Percentiles rank a stretch among this genome's conserved stretches.
These are phyloP conservation scores for Nycticebus coucang DNA, from an alignment of 2,113 vertebrate species.

Conservation along the genomic window DNA sequence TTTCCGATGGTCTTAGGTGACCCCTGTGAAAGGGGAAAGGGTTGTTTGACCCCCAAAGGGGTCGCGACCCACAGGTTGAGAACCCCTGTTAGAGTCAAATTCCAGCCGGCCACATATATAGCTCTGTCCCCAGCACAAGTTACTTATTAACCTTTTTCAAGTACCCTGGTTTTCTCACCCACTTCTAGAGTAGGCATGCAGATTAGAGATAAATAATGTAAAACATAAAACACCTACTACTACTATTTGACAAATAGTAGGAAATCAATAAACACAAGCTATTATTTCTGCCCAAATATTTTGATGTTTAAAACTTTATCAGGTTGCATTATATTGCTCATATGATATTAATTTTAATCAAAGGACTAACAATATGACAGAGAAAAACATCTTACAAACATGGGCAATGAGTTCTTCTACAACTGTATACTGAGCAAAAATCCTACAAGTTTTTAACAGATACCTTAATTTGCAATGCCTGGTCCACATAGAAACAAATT, in stretches of 20 bases:
- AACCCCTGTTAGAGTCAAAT: not conserved
- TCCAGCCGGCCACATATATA: not conserved
- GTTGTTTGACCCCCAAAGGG: too few species aligned
- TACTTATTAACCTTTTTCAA: not conserved
- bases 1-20: too few species aligned
- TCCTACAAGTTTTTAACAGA: not conserved
- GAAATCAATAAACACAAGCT: not conserved
- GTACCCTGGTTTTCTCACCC: not conserved
- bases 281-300: slow-evolving; percentile 47
- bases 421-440: slow-evolving; percentile 1
- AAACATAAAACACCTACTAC: not conserved
- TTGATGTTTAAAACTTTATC: slow-evolving; percentile 30
- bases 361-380: not conserved
- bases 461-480: slow-evolving; percentile 1
- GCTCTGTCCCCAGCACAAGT: not conserved
- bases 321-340: not conserved
- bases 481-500: not conserved
- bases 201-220: not conserved
- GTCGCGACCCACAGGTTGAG: too few species aligned
- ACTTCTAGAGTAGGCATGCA: not conserved
- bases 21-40: too few species aligned
- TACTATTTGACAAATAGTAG: not conserved
- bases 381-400: not conserved
- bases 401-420: not conserved
- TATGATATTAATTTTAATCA: not conserved